phyloP scores from a whole-genome alignment of 2,113 vertebrate species.

The Hydropotes inermis region DNA sequence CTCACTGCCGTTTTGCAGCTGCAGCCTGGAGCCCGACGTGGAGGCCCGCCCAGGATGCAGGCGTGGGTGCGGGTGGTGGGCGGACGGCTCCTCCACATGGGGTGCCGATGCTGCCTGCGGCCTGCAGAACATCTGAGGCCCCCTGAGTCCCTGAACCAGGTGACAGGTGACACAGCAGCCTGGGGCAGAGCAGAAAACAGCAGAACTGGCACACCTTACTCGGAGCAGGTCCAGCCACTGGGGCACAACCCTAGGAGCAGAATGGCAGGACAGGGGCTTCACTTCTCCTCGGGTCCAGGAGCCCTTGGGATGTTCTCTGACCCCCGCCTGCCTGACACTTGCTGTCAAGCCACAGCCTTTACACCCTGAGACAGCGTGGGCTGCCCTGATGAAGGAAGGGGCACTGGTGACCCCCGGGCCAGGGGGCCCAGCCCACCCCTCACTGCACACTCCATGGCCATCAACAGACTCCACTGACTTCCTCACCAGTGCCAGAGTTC shows the following conservation, averaged over 20 bases:
- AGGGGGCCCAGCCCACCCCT: background rate
- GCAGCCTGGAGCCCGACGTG: rapidly evolving
- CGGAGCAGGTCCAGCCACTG: background rate
- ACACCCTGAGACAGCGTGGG: rapidly evolving
- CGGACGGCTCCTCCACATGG: background rate
- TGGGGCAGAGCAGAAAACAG: background rate
- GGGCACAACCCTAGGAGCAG: background rate
- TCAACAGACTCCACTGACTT: rapidly evolving
- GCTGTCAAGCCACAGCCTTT: background rate
- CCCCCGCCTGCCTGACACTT: background rate
- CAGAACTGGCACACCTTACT: background rate
- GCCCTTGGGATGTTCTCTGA: background rate
- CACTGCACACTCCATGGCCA: rapidly evolving
- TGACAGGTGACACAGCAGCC: background rate
- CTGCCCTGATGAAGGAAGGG: background rate
- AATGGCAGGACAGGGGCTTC: background rate
- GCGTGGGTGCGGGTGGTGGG: too few relatives aligned
- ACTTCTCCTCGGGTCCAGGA: background rate
- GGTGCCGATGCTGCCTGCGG: background rate
- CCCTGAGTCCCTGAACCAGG: background rate
- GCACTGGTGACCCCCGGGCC: too few relatives aligned
- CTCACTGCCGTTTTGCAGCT: background rate
- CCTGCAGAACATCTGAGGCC: background rate
- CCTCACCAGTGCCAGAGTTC: background rate
- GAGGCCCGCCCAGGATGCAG: background rate